phyloP scores from a whole-genome alignment of 2,113 vertebrate species.

The Sminthopsis crassicaudata region DNA sequence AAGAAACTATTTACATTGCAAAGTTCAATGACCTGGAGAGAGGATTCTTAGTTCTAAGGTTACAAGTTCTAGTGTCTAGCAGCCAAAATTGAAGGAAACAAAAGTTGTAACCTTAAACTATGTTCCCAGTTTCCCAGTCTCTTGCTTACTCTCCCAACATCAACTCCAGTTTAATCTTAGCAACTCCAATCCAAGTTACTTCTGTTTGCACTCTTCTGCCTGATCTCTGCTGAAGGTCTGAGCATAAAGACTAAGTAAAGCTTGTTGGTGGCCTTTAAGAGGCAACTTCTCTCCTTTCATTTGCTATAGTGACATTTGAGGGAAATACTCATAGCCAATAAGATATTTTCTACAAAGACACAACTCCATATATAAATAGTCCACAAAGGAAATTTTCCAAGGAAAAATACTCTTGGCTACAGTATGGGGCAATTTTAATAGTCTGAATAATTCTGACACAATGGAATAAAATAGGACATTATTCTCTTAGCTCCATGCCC shows the following conservation, averaged over 20 bases:
- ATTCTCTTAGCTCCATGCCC: slow-evolving; percentile 23
- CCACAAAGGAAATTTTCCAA: neutral
- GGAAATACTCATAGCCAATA: slow-evolving; percentile 28
- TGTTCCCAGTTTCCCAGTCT: neutral
- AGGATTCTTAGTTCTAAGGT: neutral
- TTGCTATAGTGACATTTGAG: slow-evolving; percentile 13
- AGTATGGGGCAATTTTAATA: slow-evolving; percentile 21
- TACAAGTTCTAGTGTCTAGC: neutral
- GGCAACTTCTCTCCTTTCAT: slow-evolving; percentile 33
- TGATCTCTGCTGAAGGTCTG: neutral
- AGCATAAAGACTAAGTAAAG: slow-evolving; percentile 12
- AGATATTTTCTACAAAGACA: slow-evolving; percentile 58
- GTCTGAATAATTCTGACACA: neutral
- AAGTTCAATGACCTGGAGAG: neutral
- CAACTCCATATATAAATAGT: neutral
- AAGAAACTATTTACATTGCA: neutral
- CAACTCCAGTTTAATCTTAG: neutral
- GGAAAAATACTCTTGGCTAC: slow-evolving; percentile 13
- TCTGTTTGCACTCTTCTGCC: neutral
- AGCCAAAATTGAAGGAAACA: neutral
- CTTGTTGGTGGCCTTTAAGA: slow-evolving; percentile 2
- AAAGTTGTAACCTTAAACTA: neutral
- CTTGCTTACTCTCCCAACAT: neutral
- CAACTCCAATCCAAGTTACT: neutral
- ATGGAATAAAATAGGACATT: slow-evolving; percentile 39